Conservation (phyloP, 2,888 invertebrate species). For the Pyralis farinalis region DNA sequence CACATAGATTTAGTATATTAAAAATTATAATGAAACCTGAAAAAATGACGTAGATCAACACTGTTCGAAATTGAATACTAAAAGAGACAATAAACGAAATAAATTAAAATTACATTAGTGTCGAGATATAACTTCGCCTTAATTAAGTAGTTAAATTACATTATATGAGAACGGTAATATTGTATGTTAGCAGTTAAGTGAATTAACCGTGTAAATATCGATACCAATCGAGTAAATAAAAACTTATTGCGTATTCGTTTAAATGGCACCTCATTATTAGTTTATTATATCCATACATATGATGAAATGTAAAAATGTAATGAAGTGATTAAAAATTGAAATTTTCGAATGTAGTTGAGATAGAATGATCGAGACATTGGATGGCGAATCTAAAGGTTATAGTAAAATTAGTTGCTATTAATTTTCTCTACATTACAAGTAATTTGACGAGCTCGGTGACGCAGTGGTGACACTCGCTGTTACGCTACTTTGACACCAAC, state of each 20-base stretch:
- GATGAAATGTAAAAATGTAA: conserved; percentile 15
- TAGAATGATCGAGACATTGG: background rate
- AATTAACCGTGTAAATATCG: conserved; percentile 52
- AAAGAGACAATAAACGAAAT: too few species aligned
- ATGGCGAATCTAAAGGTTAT: background rate
- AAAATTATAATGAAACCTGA: too few species aligned
- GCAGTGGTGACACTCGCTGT: too few species aligned
- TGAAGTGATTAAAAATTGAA: conserved; percentile 23
- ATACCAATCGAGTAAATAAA: conserved; percentile 13
- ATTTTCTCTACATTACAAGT: background rate
- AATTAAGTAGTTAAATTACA: conserved; percentile 42
- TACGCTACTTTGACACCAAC: too few species aligned
- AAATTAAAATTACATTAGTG: conserved; percentile 2
- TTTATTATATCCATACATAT: conserved; percentile 12
- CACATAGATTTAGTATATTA: too few species aligned
- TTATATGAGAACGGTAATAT: conserved; percentile 39
- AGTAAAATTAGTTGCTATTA: background rate
- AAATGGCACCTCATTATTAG: conserved; percentile 17
- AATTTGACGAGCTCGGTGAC: too few species aligned
- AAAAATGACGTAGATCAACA: too few species aligned
- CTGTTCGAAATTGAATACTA: background rate
- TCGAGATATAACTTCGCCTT: conserved; percentile 33
- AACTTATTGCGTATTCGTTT: conserved; percentile 19
- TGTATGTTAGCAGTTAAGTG: conserved; percentile 49
- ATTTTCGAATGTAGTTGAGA: background rate